Base-by-base conservation (phyloP, 2,113 vertebrate genomes). In the Tympanuchus pallidicinctus region DNA sequence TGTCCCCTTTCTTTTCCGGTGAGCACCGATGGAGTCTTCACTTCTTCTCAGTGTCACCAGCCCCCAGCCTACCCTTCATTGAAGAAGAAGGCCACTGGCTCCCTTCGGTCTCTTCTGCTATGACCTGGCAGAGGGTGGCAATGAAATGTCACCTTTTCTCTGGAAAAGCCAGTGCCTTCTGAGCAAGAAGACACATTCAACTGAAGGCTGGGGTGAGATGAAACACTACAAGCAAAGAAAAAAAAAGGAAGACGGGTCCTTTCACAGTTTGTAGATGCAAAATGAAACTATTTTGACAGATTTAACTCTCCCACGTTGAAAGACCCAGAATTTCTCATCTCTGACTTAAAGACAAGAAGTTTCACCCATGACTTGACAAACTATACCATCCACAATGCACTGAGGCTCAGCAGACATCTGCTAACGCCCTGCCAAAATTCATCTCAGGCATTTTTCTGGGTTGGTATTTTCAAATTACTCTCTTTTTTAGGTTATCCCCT, bases 241-340 rank as follows among this genome's bases (percentile, higher is more conserved):
- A 38, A 10, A 47, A 22, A 38, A 63, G 21, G 34, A 89, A 88
- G 75, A 94, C 38, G 74, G 28, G 40, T 77, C 2, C 93, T 90
- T 94, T 95, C 88, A 70, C 54, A 70, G 88, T 66, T 65, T 1
- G 28, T 54, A 94, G 92, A 95, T 88, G 86, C 80, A 96, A 96
- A 96, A 57, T 56, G 95, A 96, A 96, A 96, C 94, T 94, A 73
- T 89, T 95, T 78, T 80, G 75, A 87, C 57, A 92, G 82, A 72
- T 82, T 92, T 63, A 73, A 36, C 85, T 94, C 89, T 79, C 82
- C 48, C 82, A 87, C 40, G 0, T 66, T 88, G 75, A 92, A 95
- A 90, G 73, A 86, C 64, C 24, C 47, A 74, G 48, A 82, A 47
- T 65, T 91, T 93, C 90, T 94, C 72, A 86, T 93, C 72, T 96